These are phyloP conservation scores for Hirtodrosophila trivittata DNA, from an alignment of 2,888 invertebrate genomes.

Conservation along the genomic window DNA sequence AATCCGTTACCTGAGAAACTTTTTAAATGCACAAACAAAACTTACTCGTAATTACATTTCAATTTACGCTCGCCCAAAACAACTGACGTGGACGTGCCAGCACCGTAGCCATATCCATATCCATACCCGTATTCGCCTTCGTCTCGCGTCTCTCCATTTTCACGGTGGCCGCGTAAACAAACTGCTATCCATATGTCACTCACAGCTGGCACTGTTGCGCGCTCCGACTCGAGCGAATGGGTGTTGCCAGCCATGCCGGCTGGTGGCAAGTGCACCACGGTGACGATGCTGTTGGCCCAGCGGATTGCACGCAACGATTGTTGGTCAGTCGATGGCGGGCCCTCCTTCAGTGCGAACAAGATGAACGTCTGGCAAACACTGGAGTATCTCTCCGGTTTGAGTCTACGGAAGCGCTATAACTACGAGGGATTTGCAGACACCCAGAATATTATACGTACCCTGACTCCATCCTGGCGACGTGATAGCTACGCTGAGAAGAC, in stretches of 20 bases:
- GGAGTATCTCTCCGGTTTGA: constrained; percentile 79
- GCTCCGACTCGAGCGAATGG: constrained; percentile 62
- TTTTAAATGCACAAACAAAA: constrained; percentile 41
- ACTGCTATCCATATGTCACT: constrained; percentile 52
- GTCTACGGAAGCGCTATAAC: constrained; percentile 78
- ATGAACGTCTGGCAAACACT: constrained; percentile 83
- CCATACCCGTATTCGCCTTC: constrained; percentile 17
- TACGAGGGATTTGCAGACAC: constrained; percentile 81
- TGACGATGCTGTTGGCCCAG: constrained; percentile 81
- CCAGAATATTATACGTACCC: constrained; percentile 72
- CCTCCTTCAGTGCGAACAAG: constrained; percentile 79
- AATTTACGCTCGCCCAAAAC: constrained; percentile 51
- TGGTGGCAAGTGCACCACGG: constrained; percentile 70
- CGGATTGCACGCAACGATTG: constrained; percentile 78
- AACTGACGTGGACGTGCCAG: constrained; percentile 31
- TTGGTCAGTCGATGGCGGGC: constrained; percentile 82
- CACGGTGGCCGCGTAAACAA: constrained; percentile 36
- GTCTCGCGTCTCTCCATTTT: neutral
- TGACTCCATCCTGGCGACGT: constrained; percentile 78
- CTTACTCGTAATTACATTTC: constrained; percentile 71
- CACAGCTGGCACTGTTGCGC: constrained; percentile 67
- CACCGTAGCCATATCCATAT: constrained; percentile 28
- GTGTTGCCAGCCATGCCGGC: constrained; percentile 39
- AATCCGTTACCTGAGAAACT: constrained; percentile 26
- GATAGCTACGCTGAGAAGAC: constrained; percentile 79